Evolutionary conservation across 2,113 vertebrate species (phyloP).

Genomic region (Boleophthalmus pectinirostris): DNA sequence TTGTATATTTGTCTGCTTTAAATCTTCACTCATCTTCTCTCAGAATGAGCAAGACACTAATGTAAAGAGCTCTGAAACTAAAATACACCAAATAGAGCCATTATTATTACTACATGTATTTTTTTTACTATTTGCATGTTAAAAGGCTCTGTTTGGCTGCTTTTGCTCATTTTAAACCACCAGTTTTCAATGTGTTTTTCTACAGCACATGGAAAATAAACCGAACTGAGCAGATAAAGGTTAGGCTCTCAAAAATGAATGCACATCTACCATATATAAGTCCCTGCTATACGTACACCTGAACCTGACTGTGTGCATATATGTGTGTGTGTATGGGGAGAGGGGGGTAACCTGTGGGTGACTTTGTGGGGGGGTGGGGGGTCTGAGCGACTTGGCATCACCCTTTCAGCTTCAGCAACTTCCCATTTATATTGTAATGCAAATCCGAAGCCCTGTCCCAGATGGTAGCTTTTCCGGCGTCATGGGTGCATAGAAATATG

Average conservation of each 20-base stretch:
- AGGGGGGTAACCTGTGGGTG: constrained; percentile 69
- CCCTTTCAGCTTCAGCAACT: constrained; percentile 79
- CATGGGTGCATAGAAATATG: constrained; percentile 75
- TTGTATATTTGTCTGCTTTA: not conserved
- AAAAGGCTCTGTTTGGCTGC: no score
- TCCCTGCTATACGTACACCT: not conserved
- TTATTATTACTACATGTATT: no score
- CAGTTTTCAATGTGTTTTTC: no score
- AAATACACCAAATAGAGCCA: no score
- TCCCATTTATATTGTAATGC: constrained; percentile 83
- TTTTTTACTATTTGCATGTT: no score
- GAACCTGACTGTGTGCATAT: not conserved
- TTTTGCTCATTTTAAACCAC: no score
- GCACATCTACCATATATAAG: not conserved
- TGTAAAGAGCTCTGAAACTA: no score
- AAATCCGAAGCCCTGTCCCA: constrained; percentile 74
- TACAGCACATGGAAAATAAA: no score
- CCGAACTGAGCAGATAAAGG: not conserved
- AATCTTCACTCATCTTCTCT: no score
- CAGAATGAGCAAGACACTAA: not conserved
- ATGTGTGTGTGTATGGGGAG: constrained; percentile 8
- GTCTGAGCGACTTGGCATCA: constrained; percentile 76
- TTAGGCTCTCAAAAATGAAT: not conserved
- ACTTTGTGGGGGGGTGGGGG: constrained; percentile 57
- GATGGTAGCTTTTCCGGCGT: constrained; percentile 77